Evolutionary conservation across 2,797 vertebrate genomes (phyloP), one percentile per base, ranked within the genome.

Genomic region (Enteromius fasciolatus): DNA sequence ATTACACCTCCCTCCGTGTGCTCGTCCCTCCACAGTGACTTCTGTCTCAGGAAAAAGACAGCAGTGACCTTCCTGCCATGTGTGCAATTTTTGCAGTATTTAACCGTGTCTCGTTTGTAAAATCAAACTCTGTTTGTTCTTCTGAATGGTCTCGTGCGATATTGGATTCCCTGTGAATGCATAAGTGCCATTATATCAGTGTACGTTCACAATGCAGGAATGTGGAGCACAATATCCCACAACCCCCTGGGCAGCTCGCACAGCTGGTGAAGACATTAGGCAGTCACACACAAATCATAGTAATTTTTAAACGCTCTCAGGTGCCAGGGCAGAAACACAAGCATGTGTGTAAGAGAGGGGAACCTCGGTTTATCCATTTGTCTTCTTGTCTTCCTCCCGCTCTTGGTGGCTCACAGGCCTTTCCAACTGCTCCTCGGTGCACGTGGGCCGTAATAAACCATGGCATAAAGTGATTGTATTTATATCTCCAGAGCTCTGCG

Each of bases 181-280:
- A 23, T 41, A 41, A 10, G 48, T 69, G 28, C 63, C 82, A 41
- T 83, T 66, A 64, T 76, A 48, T 72, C 64, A 66, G 73, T 23
- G 23, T 18, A 25, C 14, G 44, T 61, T 81, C 86, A 88, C 86
- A 92, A 89, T 91, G 86, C 89, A 90, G 90, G 91, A 93, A 94
- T 93, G 87, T 84, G 84, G 88, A 87, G 70, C 8, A n/a, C 44
- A 78, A 23, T 72, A 82, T 80, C 54, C 75, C 48, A 84, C 70
- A 41, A 88, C 80, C 50, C 86, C 86, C 88, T 85, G 70, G 85
- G 74, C 80, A 25, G 81, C 52, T 84, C 85, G 87, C 89, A 92
- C 93, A 93, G 91, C 92, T 94, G 92, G 83, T 66, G 87, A 91
- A 92, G 86, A 89, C 89, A 92, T 93, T 90, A 92, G 59, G 52